A percentile compares a stretch with the other conserved stretches of the same genome.
Conservation (phyloP, 2,888 invertebrate genomes). For the Phanerotoma sp. region DNA sequence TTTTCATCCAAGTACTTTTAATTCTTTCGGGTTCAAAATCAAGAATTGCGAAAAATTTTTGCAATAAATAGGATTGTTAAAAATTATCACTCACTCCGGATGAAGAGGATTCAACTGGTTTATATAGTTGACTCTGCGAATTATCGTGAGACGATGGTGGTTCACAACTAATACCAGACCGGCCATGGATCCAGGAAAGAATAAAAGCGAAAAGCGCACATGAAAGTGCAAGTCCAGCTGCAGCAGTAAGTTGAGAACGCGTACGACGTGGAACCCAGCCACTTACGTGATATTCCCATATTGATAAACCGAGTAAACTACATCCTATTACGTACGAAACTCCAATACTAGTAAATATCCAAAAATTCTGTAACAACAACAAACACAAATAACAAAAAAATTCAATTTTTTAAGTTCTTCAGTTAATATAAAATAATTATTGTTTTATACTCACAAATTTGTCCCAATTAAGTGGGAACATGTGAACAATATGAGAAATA, state of each 20-base stretch:
- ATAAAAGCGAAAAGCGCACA: slow-evolving; percentile 52
- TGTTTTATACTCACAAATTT: slow-evolving; percentile 66
- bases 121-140: slow-evolving; percentile 48
- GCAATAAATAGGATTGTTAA: too few species aligned
- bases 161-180: slow-evolving; percentile 41
- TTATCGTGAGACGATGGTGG: slow-evolving; percentile 44
- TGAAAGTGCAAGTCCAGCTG: slow-evolving; percentile 51
- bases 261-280: slow-evolving; percentile 72
- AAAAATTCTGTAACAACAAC: slow-evolving; percentile 64
- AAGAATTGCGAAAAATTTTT: too few species aligned
- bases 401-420: too few species aligned
- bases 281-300: slow-evolving; percentile 67
- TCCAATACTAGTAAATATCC: slow-evolving; percentile 73
- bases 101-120: slow-evolving; percentile 55
- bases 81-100: slow-evolving; percentile 43
- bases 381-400: too few species aligned
- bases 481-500: slow-evolving; percentile 75
- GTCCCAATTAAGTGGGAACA: slow-evolving; percentile 79
- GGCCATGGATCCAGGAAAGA: slow-evolving; percentile 52
- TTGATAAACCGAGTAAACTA: slow-evolving; percentile 70
- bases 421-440: slow-evolving; percentile 11
- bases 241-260: slow-evolving; percentile 65
- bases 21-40: too few species aligned
- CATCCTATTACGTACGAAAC: slow-evolving; percentile 68
- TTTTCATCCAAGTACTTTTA: too few species aligned